phyloP scores from a whole-genome alignment of 1,140 invertebrate genomes.

The Aporrectodea caliginosa region DNA sequence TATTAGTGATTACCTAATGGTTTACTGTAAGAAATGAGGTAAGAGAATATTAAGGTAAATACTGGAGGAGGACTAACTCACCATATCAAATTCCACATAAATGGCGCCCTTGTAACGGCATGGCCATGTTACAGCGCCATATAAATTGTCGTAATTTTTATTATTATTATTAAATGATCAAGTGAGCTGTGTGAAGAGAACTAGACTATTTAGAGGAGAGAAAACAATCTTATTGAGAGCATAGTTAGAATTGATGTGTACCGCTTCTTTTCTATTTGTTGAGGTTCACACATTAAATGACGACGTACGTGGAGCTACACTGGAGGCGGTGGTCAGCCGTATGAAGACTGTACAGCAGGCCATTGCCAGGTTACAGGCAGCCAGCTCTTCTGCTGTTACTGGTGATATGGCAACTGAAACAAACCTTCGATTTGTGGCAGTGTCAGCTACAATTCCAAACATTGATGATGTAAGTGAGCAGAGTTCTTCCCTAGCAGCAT shows the following conservation, averaged over 20 bases:
- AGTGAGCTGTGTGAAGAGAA: too few relatives aligned
- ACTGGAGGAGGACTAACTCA: background rate
- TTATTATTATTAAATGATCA: too few relatives aligned
- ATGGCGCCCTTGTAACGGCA: too few relatives aligned
- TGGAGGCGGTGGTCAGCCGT: slow-evolving; percentile 74
- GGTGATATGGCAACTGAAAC: background rate
- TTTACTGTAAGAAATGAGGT: too few relatives aligned
- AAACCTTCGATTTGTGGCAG: slow-evolving; percentile 68
- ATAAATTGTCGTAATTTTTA: too few relatives aligned
- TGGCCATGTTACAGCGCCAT: too few relatives aligned
- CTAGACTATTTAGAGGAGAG: too few relatives aligned
- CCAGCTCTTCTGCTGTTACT: background rate
- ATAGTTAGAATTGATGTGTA: too few relatives aligned
- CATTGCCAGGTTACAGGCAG: background rate
- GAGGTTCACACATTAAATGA: slow-evolving; percentile 68
- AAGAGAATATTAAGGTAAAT: too few relatives aligned
- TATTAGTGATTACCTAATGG: too few relatives aligned
- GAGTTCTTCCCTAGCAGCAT: too few relatives aligned
- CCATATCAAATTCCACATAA: slow-evolving; percentile 4
- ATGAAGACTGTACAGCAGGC: slow-evolving; percentile 64
- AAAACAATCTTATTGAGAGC: too few relatives aligned
- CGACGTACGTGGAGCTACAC: slow-evolving; percentile 65
- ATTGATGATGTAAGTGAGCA: slow-evolving; percentile 62
- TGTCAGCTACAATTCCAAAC: slow-evolving; percentile 76
- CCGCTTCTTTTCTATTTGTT: background rate